These are phyloP conservation scores for Prochilodus magdalenae DNA, from an alignment of 2,113 vertebrate genomes.

Conservation along the genomic window DNA sequence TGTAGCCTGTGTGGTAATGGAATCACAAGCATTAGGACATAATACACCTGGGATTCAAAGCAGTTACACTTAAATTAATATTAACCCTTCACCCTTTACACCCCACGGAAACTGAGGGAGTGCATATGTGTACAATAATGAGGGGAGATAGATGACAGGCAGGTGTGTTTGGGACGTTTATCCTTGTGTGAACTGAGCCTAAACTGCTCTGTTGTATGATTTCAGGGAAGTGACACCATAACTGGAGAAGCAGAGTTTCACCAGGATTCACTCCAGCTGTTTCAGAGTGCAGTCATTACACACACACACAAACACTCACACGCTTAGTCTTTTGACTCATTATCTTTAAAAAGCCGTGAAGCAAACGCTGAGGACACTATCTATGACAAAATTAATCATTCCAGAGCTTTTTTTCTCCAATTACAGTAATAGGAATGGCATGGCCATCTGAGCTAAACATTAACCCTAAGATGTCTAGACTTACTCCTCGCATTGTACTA, in stretches of 20 bases:
- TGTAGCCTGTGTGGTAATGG: too few species aligned
- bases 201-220: background rate
- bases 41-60: too few species aligned
- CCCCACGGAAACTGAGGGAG: background rate
- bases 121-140: background rate
- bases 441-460: background rate
- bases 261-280: slow-evolving; percentile 28
- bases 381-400: slow-evolving; percentile 1
- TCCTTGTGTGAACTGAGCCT: slow-evolving; percentile 33
- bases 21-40: too few species aligned
- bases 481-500: background rate
- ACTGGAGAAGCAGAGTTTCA: background rate
- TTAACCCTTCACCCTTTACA: background rate
- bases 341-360: background rate
- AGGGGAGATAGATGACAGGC: slow-evolving; percentile 13
- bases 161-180: slow-evolving; percentile 14
- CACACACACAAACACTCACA: background rate
- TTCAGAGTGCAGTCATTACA: background rate
- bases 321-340: background rate
- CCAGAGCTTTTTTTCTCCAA: background rate
- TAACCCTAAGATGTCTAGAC: background rate
- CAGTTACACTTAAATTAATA: too few species aligned
- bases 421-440: background rate
- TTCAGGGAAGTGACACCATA: slow-evolving; percentile 23
- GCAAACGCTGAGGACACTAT: background rate